Evolutionary conservation across 2,113 vertebrate species (phyloP).

Genomic region (Pleuronectes platessa): DNA sequence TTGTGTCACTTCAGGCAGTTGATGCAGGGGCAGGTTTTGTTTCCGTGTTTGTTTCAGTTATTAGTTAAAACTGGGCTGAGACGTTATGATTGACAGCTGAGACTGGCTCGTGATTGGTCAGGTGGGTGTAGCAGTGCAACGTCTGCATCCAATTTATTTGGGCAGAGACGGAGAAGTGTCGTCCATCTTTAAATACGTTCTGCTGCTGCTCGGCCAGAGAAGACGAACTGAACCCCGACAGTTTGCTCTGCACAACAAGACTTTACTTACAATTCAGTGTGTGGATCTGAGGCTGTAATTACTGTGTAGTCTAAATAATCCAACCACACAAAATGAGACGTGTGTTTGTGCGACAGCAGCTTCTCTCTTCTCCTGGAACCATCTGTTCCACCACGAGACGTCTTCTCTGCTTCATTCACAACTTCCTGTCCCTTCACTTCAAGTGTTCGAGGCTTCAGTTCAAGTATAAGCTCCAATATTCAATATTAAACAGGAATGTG

Average conservation of each 20-base stretch:
- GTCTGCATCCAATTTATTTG: neutral
- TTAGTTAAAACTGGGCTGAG: too few relatives aligned
- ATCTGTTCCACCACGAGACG: neutral
- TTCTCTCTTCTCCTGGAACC: too few relatives aligned
- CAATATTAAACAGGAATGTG: neutral
- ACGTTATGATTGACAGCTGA: neutral
- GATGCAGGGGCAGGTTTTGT: neutral
- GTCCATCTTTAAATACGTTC: neutral
- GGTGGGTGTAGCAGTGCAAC: neutral
- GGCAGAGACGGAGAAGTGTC: neutral
- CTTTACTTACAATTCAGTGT: neutral
- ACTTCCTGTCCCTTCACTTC: neutral
- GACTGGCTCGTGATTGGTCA: neutral
- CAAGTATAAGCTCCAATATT: neutral
- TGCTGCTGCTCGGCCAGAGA: neutral
- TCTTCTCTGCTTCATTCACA: neutral
- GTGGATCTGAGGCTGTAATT: constrained; percentile 1
- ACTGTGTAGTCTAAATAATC: too few relatives aligned
- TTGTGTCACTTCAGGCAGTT: neutral
- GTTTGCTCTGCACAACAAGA: too few relatives aligned
- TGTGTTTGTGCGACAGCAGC: too few relatives aligned
- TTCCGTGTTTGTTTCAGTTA: too few relatives aligned
- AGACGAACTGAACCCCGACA: too few relatives aligned
- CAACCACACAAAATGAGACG: neutral
- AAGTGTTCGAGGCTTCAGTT: neutral